Base-by-base conservation (phyloP, 2,888 invertebrate species). In the Latheticus oryzae region DNA sequence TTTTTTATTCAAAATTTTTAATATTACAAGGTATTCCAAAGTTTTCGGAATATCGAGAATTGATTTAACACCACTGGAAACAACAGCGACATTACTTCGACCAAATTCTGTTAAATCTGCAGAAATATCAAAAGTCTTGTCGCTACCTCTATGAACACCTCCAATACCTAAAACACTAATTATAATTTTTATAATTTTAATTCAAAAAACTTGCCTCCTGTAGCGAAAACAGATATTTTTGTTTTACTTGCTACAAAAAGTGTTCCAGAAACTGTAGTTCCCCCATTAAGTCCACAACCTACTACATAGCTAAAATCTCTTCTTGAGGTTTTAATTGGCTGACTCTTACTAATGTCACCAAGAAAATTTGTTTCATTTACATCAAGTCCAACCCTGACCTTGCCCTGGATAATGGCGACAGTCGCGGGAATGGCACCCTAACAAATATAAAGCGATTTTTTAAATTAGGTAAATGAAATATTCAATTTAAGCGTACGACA, bases 181-280 rank as follows among this genome's bases (percentile, higher is more conserved):
- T 11, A 3, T 12, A 12, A 4, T 11, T 15, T 9, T 28, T 4
- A 28, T n/a, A 4, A 3, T 28, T 28, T 28, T 8, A 28, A 5
- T 37, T 17, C n/a, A 37, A 9, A 24, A 24, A 4, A 55, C 56
- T 69, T 67, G 77, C 90, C 91, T 61, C 98, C 98, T 15, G 99
- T 99, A 1, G 95, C 97, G 82, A 99, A 97, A 42, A 99, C 83
- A 5, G 87, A 84, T 70, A 99, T 95, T 3, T 90, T 92, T 4
- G 88, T 89, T 62, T 85, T 80, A 58, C 91, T 84, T 0, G 97
- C 93, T 3, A 91, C 85, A 19, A 95, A 81, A 81, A 97, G 88
- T 0, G 98, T 99, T 0, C 92, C 96, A 0, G 97, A 91, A 1
- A 99, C 98, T 0, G 99, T 99, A 0, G 98, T 98, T 1, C 98